phyloP scores from a whole-genome alignment of 2,113 vertebrate genomes.

The Bothrops jararaca region DNA sequence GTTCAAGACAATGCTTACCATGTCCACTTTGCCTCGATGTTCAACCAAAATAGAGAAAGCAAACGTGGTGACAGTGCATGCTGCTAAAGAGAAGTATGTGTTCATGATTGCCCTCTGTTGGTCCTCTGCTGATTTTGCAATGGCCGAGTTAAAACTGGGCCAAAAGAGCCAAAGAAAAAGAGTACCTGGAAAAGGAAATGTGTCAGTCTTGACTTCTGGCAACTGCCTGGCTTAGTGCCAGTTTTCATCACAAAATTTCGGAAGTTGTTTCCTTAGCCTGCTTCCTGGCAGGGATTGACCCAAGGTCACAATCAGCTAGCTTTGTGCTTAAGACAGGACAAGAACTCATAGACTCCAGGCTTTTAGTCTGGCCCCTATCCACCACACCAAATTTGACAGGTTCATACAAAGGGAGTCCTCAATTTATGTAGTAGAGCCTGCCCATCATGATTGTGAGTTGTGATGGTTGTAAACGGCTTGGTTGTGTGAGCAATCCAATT shows the following conservation, averaged over 20 bases:
- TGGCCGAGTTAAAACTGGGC: constrained; percentile 96
- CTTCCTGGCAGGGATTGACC: not conserved
- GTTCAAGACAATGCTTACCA: constrained; percentile 73
- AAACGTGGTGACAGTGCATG: constrained; percentile 81
- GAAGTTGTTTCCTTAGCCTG: not conserved
- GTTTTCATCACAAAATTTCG: not conserved
- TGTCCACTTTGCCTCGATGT: constrained; percentile 85
- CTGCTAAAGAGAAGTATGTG: constrained; percentile 88
- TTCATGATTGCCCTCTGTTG: constrained; percentile 80
- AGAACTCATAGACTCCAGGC: not conserved
- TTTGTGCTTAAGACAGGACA: not conserved
- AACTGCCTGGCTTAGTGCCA: not conserved
- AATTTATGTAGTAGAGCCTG: not conserved
- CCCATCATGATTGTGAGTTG: not conserved
- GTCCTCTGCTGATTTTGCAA: constrained; percentile 25
- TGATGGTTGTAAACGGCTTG: not conserved
- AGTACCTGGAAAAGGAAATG: constrained; percentile 63
- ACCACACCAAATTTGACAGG: not conserved
- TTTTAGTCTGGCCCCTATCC: not conserved
- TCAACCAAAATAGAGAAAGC: constrained; percentile 86
- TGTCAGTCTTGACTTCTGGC: not conserved
- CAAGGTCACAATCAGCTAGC: not conserved
- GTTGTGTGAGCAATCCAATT: not conserved
- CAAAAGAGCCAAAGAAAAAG: constrained; percentile 93
- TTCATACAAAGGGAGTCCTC: not conserved